Base-by-base conservation (phyloP, 2,797 vertebrate genomes). In the Ceryle rudis region DNA sequence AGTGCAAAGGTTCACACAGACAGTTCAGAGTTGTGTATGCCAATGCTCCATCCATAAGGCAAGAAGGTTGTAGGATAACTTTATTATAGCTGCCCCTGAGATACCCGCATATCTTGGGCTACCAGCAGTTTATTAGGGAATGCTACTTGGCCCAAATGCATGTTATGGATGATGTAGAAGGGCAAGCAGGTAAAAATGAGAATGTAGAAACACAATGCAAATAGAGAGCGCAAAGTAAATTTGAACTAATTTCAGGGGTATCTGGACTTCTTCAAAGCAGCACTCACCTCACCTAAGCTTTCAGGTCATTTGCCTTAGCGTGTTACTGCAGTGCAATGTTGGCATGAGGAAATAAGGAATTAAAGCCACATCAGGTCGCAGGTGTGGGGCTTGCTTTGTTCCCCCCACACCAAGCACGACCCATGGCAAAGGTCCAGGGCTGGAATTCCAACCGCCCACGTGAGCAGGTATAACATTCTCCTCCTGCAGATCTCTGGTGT, bases 371-470 rank as follows among this genome's bases (percentile, higher is more conserved):
- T 4, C 33, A 42, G 58, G 12, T 9, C 7, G 28, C 23, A 28
- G 20, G 25, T 3, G 10, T 17, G 51, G 37, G 57, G 9, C 12
- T 35, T 55, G 29, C 26, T 81, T 57, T 61, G 21, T 6, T 39
- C 35, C 25, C n/a, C n/a, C 23, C 19, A 6, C 29, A 14, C 26
- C 5, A 41, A 35, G 29, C 46, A 51, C 29, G 25, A 25, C 15
- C 69, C 52, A 8, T 4, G 49, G 35, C 25, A 51, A 44, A 37
- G 26, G 11, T 25, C 10, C n/a, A 2, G 29, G 46, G 58, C 70
- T 66, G 91, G 58, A 55, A 84, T 49, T 9, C 2, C 33, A 29
- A 26, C 42, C 0, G 0, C 10, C 5, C 22, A 3, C 1, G 1
- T 1, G 15, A 39, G 78, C 28, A 10, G 51, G n/a, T 4, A 9